A percentile compares a stretch with the other conserved stretches of the same genome.
Conservation (phyloP, 2,797 vertebrate genomes). For the Mormyrops boulengeri region DNA sequence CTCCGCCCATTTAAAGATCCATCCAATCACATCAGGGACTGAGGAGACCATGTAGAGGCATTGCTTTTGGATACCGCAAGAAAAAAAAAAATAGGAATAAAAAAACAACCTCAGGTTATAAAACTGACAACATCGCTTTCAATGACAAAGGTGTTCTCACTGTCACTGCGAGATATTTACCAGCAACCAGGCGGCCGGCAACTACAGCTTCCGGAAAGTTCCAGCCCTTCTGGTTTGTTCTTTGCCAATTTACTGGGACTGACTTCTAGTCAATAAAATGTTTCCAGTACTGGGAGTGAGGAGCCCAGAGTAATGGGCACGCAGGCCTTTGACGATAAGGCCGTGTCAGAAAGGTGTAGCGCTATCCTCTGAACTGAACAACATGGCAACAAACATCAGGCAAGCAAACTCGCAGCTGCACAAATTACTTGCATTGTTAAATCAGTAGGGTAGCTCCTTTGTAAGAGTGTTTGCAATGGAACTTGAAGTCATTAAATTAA, state of each 20-base stretch:
- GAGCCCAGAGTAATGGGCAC: neutral
- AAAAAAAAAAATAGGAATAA: neutral
- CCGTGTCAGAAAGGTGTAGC: neutral
- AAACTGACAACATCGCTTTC: neutral
- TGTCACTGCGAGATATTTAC: neutral
- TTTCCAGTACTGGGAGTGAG: neutral
- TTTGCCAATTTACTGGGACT: neutral
- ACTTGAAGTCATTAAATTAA: neutral
- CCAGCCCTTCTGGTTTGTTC: neutral
- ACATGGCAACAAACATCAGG: neutral
- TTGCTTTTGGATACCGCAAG: neutral
- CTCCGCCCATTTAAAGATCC: neutral
- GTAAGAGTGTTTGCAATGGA: neutral
- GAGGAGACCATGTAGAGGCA: neutral
- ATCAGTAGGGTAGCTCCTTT: neutral
- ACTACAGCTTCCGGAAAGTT: neutral
- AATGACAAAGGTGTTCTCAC: neutral
- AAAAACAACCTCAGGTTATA: neutral
- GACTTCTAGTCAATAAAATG: neutral
- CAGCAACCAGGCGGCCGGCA: neutral
- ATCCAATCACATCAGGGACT: neutral
- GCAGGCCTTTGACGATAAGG: neutral
- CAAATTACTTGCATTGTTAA: neutral
- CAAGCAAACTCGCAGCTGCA: neutral
- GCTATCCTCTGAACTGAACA: neutral